phyloP scores from a whole-genome alignment of 2,888 invertebrate species.

The Sinelater perroti region DNA sequence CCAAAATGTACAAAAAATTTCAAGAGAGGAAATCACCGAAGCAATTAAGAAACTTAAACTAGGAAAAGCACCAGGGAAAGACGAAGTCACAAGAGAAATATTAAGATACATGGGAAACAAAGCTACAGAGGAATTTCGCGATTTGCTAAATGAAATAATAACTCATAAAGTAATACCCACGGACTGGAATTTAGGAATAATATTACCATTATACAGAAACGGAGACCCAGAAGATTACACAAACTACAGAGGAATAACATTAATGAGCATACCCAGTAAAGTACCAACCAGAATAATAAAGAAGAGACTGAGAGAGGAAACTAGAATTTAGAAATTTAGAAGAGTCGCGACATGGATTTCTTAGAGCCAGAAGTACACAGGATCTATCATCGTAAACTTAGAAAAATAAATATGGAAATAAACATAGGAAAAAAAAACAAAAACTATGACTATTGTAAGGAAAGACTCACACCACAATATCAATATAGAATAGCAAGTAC shows the following conservation, averaged over 20 bases:
- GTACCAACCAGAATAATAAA: conserved; percentile 18
- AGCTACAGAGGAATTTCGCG: conserved; percentile 4
- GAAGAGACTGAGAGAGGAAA: conserved; percentile 9
- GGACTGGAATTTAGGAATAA: conserved; percentile 10
- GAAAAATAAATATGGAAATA: too few species aligned
- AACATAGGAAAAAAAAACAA: too few species aligned
- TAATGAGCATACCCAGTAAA: conserved; percentile 20
- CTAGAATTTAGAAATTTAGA: too few species aligned
- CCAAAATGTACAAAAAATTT: conserved; percentile 14
- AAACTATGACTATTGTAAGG: too few species aligned
- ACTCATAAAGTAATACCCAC: background rate
- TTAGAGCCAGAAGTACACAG: too few species aligned
- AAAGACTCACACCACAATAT: too few species aligned
- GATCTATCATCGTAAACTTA: too few species aligned
- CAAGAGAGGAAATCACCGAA: conserved; percentile 14
- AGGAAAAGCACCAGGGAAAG: conserved; percentile 17
- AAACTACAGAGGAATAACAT: conserved; percentile 19
- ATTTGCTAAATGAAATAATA: conserved; percentile 4
- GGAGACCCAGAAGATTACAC: conserved; percentile 4
- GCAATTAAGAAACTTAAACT: conserved; percentile 19
- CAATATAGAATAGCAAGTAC: too few species aligned
- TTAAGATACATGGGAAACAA: conserved; percentile 5
- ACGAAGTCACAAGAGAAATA: conserved; percentile 16
- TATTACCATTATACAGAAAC: conserved; percentile 11
- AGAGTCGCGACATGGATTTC: too few species aligned